Evolutionary conservation across 1,140 invertebrate genomes (phyloP).

Genomic region (Holotrichia oblita): DNA sequence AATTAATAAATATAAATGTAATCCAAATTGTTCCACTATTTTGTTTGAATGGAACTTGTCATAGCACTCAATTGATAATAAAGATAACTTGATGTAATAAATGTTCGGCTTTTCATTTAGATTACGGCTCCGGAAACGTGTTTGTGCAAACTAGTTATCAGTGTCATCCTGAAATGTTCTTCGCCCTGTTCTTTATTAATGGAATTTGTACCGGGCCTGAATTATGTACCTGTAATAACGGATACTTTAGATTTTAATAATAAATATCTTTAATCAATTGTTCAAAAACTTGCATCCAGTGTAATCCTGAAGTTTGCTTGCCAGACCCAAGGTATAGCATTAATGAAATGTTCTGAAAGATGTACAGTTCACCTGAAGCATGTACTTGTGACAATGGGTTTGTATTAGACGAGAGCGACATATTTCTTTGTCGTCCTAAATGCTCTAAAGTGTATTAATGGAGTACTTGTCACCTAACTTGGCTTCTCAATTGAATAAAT

Average conservation of each 20-base stretch:
- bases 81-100: too few species aligned
- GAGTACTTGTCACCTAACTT: too few species aligned
- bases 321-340: too few species aligned
- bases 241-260: slow-evolving; percentile 50
- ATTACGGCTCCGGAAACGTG: slow-evolving; percentile 61
- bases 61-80: too few species aligned
- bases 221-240: slow-evolving; percentile 54
- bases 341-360: slow-evolving; percentile 64
- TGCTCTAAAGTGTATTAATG: too few species aligned
- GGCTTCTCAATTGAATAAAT: too few species aligned
- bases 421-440: slow-evolving; percentile 48
- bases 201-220: slow-evolving; percentile 52
- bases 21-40: slow-evolving; percentile 61
- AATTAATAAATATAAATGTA: slow-evolving; percentile 56
- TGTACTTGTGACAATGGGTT: slow-evolving; percentile 62
- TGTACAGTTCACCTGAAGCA: slow-evolving; percentile 53
- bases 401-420: slow-evolving; percentile 44
- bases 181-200: slow-evolving; percentile 48
- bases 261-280: slow-evolving; percentile 61
- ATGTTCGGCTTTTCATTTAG: too few species aligned
- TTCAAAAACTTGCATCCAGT: slow-evolving; percentile 59
- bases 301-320: too few species aligned
- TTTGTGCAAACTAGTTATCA: slow-evolving; percentile 60
- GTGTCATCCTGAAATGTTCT: slow-evolving; percentile 63
- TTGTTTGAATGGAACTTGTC: slow-evolving; percentile 62